Base-by-base conservation (phyloP, 2,113 vertebrate species). In the Ursus arctos region DNA sequence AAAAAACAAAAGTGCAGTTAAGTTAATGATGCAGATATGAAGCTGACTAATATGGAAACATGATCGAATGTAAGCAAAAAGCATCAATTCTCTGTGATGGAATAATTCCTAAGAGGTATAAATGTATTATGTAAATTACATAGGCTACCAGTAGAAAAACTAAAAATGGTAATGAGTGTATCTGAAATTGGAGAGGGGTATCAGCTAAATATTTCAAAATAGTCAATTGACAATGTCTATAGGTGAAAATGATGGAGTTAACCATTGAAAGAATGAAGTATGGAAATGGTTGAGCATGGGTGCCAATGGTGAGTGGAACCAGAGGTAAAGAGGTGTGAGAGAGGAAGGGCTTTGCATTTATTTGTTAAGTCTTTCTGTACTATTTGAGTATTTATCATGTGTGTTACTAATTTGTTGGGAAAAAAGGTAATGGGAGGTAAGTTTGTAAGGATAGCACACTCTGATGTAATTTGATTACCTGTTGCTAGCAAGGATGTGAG, bases 201-300 rank as follows among this genome's bases (percentile, higher is more conserved):
- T 63, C 28, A 83, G 33, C 19, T 88, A 85, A 84, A 16, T n/a
- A 61, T 91, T 94, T 97, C 33, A 83, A 81, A 93, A 69, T 19
- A 82, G 31, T 65, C 43, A 65, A 26, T 65, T 10, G 63, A 74
- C 47, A 71, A 16, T 87, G 14, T 65, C 40, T 88, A 6, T 16
- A 95, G 53, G 71, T 94, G 51, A 83, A 95, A 90, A 83, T 61
- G 49, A 57, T 55, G 47, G 24, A 2, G 47, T 28, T 74, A 90
- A 74, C 6, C 49, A 63, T 53, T 15, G 22, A 81, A 92, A 63
- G 16, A 61, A n/a, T 61, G 16, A 43, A 43, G 43, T 43, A 43
- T 43, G 6, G 67, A 74, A 71, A 83, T 51, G 16, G 21, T 47
- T 16, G 26, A 36, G 1, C 24, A 1, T 69, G 49, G 40, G 67